phyloP scores from a whole-genome alignment of 2,888 invertebrate species.

The Ectemnius cavifrons region DNA sequence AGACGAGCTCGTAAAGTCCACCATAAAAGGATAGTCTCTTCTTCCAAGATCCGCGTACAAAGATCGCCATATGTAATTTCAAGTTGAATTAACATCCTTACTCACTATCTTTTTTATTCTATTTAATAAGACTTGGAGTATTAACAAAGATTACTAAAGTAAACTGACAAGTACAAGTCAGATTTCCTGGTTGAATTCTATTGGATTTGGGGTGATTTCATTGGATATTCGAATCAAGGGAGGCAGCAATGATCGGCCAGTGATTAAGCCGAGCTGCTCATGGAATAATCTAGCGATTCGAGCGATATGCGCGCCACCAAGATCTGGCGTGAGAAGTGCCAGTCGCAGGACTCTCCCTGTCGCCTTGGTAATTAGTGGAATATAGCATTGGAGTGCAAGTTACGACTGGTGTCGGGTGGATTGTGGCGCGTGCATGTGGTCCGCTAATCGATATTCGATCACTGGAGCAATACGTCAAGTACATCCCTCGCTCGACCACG shows the following conservation, averaged over 20 bases:
- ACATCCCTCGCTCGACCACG: slow-evolving; percentile 67
- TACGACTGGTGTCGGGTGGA: slow-evolving; percentile 67
- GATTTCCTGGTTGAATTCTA: too few relatives aligned
- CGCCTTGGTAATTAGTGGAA: slow-evolving; percentile 73
- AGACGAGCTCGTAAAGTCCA: too few relatives aligned
- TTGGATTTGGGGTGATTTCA: too few relatives aligned
- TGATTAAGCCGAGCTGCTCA: slow-evolving; percentile 51
- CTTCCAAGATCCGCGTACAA: too few relatives aligned
- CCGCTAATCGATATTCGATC: slow-evolving; percentile 75
- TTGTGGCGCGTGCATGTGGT: slow-evolving; percentile 56
- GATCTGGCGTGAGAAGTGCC: slow-evolving; percentile 65
- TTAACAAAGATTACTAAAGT: too few relatives aligned
- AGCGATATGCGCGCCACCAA: slow-evolving; percentile 59
- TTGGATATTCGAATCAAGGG: too few relatives aligned
- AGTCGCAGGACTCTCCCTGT: slow-evolving; percentile 62
- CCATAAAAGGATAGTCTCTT: too few relatives aligned
- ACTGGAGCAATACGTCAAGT: slow-evolving; percentile 75
- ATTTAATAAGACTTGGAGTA: too few relatives aligned
- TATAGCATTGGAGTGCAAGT: slow-evolving; percentile 71
- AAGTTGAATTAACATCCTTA: too few relatives aligned
- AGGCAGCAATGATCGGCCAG: slow-evolving; percentile 41
- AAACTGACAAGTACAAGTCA: too few relatives aligned
- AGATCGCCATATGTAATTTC: too few relatives aligned
- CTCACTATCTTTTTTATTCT: too few relatives aligned
- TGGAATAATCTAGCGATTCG: slow-evolving; percentile 48